Percentiles rank a stretch among this genome's conserved stretches.
These are phyloP conservation scores for Mythimna pallens DNA, from an alignment of 2,888 invertebrate species.

Conservation along the genomic window DNA sequence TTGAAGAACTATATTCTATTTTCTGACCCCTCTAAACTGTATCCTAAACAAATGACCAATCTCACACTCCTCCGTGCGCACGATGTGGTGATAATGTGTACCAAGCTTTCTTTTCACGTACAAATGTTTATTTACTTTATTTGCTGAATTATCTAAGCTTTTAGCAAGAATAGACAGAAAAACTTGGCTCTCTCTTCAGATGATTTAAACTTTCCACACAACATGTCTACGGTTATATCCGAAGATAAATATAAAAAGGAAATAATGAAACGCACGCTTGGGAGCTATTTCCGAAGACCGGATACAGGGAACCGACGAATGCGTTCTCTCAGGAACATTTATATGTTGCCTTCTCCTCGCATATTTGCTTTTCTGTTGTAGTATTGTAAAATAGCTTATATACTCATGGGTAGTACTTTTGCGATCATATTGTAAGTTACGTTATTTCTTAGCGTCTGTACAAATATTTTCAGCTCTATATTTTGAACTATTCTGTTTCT, in stretches of 20 bases:
- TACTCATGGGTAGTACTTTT: slow-evolving; percentile 21
- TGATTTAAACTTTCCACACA: slow-evolving; percentile 43
- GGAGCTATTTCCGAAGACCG: slow-evolving; percentile 73
- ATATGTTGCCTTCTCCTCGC: slow-evolving; percentile 46
- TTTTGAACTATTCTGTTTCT: slow-evolving; percentile 16
- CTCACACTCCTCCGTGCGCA: too few relatives aligned
- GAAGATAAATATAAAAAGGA: slow-evolving; percentile 70
- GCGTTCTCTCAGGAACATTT: slow-evolving; percentile 63
- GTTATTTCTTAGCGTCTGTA: slow-evolving; percentile 13
- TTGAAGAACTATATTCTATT: too few relatives aligned
- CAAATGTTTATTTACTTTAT: slow-evolving; percentile 10
- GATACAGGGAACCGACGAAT: slow-evolving; percentile 65
- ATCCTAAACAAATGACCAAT: too few relatives aligned
- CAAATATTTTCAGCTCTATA: slow-evolving; percentile 23
- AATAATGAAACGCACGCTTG: slow-evolving; percentile 74
- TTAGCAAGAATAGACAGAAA: slow-evolving; percentile 1
- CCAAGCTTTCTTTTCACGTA: too few relatives aligned
- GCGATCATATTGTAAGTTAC: slow-evolving; percentile 15
- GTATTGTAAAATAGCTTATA: slow-evolving; percentile 51
- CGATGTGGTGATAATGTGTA: too few relatives aligned
- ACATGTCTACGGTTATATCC: slow-evolving; percentile 53
- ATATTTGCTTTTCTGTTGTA: slow-evolving; percentile 57
- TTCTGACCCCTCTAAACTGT: too few relatives aligned
- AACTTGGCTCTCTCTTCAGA: slow-evolving; percentile 10
- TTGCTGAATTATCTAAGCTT: not conserved